Evolutionary conservation across 2,113 vertebrate genomes (phyloP), one percentile per base, ranked within the genome.

Genomic region (Megaleporinus macrocephalus): DNA sequence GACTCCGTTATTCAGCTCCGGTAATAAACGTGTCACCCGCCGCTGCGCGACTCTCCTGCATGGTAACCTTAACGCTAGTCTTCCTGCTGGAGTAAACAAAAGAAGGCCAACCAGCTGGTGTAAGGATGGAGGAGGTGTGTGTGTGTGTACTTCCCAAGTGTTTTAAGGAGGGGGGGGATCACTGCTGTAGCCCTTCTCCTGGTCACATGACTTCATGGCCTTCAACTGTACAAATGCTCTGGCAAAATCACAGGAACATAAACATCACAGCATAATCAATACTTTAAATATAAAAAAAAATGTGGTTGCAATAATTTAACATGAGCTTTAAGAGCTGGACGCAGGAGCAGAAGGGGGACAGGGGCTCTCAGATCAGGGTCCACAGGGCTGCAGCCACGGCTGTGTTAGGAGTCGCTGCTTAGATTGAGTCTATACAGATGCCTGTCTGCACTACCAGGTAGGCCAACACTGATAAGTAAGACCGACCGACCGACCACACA

Each of bases 41-140:
- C 61, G 65, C n/a, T 29, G 49, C 41, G 15, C 65, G 72, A 15
- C 61, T 26, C 33, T 41, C 51, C 76, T 71, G 44, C 53, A 74
- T 61, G 69, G 75, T 61, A 69, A 73, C 76, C 41, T 85, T 70
- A n/a, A n/a, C n/a, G n/a, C n/a, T n/a, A 75, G 24, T 73, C 26
- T 72, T 82, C 36, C 49, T 51, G 24, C 26, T 63, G 59, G 53
- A 83, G 78, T 84, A 82, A 84, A 86, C 82, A 86, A 86, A 86
- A 84, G 71, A 76, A 84, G 55, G 76, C 33, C 68, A 73, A 24
- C 53, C 74, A 81, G 82, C 82, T 81, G 82, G 44, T 82, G 69
- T 66, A 69, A 74, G 79, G 63, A 82, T 76, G 65, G 47, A 83
- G 55, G 63, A 79, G 78, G 33, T 63, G 82, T 53, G 79, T 77